Base-by-base conservation (phyloP, 2,888 invertebrate genomes). In the Tridacna gigas region DNA sequence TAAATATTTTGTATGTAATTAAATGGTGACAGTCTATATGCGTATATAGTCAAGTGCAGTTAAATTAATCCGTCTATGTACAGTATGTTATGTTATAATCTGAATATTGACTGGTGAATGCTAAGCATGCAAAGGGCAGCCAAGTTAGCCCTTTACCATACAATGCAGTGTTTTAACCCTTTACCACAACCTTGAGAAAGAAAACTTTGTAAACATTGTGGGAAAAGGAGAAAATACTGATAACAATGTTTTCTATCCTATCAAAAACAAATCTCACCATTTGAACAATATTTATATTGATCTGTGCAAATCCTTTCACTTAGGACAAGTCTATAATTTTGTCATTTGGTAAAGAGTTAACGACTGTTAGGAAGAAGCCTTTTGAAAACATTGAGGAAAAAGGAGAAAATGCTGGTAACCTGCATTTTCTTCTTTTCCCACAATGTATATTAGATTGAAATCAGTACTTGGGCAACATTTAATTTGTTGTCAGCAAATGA, bases 1-100 rank as follows among this genome's bases (percentile, higher is more conserved):
- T 77, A 81, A 81, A 81, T 81, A 81, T 81, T 81, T 71, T 81
- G 81, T 60, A 15, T 26, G 25, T 3, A 22, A 63, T n/a, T 20
- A 20, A 60, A 60, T 20, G 60, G 60, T 60, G 18, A 60, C 60
- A 60, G 37, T 37, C 37, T 37, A 37, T 37, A n/a, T n/a, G n/a
- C n/a, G n/a, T n/a, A 37, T 37, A 37, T 37, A 37, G 37, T 37
- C 37, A 37, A 37, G 37, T 37, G 37, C 37, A 37, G 37, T 37
- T 37, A 2, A 37, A 37, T 37, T 37, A 37, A 37, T n/a, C n/a
- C n/a, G n/a, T n/a, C n/a, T n/a, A n/a, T n/a, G n/a, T n/a, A n/a
- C n/a, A n/a, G n/a, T n/a, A n/a, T n/a, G n/a, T n/a, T n/a, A n/a
- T n/a, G n/a, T n/a, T n/a, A n/a, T n/a, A n/a, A n/a, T n/a, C n/a